Evolutionary conservation across 2,113 vertebrate genomes (phyloP).

Genomic region (Notarius quadriscutis): DNA sequence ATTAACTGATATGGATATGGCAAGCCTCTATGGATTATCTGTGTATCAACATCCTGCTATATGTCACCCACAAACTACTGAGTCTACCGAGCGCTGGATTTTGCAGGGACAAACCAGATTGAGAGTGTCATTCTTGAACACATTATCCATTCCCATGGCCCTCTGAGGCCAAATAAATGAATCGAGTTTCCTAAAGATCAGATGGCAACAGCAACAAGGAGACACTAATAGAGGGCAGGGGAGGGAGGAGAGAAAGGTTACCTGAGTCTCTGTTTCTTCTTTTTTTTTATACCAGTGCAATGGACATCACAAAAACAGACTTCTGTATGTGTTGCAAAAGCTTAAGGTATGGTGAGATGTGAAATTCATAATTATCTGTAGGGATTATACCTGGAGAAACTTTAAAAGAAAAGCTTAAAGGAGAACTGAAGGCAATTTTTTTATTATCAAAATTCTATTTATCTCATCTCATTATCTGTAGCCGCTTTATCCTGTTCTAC

Average conservation of each 20-base stretch:
- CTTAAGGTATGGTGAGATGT: neutral
- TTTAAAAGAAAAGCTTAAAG: neutral
- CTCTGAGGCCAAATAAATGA: conserved; percentile 34
- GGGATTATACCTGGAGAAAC: neutral
- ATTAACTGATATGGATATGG: neutral
- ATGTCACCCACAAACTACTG: conserved; percentile 33
- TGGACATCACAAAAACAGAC: neutral
- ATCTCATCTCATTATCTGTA: too few species aligned
- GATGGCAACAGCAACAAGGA: conserved; percentile 32
- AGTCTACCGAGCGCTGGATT: conserved; percentile 10
- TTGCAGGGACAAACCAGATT: conserved; percentile 44
- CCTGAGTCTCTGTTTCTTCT: neutral
- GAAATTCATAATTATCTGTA: neutral
- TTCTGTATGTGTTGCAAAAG: neutral
- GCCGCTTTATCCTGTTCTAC: too few species aligned
- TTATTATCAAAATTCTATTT: too few species aligned
- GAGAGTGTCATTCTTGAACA: conserved; percentile 51
- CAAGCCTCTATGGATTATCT: conserved; percentile 10
- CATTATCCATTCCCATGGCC: conserved; percentile 42
- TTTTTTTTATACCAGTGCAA: neutral
- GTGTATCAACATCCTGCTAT: conserved; percentile 35
- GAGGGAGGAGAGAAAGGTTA: neutral
- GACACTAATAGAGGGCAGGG: conserved; percentile 22
- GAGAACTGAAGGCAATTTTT: too few species aligned
- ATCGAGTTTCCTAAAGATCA: conserved; percentile 39